Conservation (phyloP, 2,113 vertebrate species). For the Lampris incognitus region DNA sequence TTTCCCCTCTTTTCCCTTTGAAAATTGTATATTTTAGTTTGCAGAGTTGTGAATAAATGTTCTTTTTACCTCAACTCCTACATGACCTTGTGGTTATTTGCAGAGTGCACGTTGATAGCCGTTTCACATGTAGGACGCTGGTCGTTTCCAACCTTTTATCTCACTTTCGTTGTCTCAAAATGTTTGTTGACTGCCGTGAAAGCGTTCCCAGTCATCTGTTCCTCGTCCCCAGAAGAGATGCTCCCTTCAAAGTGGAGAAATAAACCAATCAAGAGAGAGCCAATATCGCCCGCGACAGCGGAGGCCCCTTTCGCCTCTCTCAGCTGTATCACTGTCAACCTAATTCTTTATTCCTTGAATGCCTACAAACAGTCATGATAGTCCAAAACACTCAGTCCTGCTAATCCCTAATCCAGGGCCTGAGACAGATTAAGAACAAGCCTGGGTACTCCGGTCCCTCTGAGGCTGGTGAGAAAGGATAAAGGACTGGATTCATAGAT, state of each 20-base stretch:
- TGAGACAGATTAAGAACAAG: conserved; percentile 71
- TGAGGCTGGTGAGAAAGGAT: conserved; percentile 31
- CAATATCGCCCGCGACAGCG: conserved; percentile 30
- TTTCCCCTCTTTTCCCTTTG: too few relatives aligned
- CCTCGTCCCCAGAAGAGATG: conserved; percentile 22
- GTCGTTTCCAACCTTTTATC: too few relatives aligned
- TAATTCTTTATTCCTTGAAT: conserved; percentile 70
- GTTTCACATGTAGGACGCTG: too few relatives aligned
- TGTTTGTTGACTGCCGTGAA: background rate
- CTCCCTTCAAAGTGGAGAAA: conserved; percentile 42
- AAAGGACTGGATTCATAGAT: conserved; percentile 12
- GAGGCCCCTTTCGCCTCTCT: conserved; percentile 36
- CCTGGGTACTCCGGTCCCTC: conserved; percentile 39
- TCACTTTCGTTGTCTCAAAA: too few relatives aligned
- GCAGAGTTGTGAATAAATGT: too few relatives aligned
- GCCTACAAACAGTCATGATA: conserved; percentile 42
- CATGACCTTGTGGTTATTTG: too few relatives aligned
- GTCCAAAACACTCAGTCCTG: conserved; percentile 34
- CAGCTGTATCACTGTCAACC: conserved; percentile 54
- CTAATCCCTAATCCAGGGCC: conserved; percentile 78
- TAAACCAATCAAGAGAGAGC: conserved; percentile 61
- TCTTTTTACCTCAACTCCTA: too few relatives aligned
- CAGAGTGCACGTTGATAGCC: too few relatives aligned
- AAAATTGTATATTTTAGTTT: too few relatives aligned
- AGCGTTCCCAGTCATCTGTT: conserved; percentile 14